Evolutionary conservation across 1,140 invertebrate species (phyloP), one percentile per base, ranked within the genome.

Genomic region (Papilio dardanus): DNA sequence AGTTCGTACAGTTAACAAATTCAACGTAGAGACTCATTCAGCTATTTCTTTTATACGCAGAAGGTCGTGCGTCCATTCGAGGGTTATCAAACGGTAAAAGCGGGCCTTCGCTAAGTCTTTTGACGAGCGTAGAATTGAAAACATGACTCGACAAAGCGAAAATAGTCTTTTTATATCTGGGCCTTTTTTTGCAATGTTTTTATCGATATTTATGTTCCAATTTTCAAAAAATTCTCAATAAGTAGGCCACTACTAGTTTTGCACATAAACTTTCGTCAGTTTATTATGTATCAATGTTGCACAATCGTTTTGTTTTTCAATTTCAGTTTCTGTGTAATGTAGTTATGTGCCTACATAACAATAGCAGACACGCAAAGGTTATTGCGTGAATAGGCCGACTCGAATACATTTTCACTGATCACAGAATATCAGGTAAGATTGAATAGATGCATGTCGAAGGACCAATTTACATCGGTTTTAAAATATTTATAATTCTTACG

Each of bases 101-200:
- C 33, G 35, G 33, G 67, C 67, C 67, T 35, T 69, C 67, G 67
- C 67, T 69, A 69, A 69, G 67, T 69, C 67, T 69, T 69, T 69
- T 37, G 35, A 37, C n/a, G 67, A 69, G 33, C 65, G 65, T 66
- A 31, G 65, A 66, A 66, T 69, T 69, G 67, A 69, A 69, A 69
- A 69, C 31, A 69, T 69, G 67, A 37, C 33, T 40, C 35, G 35
- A 69, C 67, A 69, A 40, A 37, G 67, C 33, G n/a, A 69, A 69
- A 69, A 69, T 37, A 69, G 35, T 31, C 65, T 66, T 35, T 66
- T 31, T 66, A 33, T 31, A 66, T 66, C 31, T 35, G 21, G 24
- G 24, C 12, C 12, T 62, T 62, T 62, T 62, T 12, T 62, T 54
- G 54, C 54, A 62, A 62, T 62, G 54, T 24, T 62, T 62, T 62